phyloP scores from a whole-genome alignment of 2,113 vertebrate species.

The Micromys minutus region DNA sequence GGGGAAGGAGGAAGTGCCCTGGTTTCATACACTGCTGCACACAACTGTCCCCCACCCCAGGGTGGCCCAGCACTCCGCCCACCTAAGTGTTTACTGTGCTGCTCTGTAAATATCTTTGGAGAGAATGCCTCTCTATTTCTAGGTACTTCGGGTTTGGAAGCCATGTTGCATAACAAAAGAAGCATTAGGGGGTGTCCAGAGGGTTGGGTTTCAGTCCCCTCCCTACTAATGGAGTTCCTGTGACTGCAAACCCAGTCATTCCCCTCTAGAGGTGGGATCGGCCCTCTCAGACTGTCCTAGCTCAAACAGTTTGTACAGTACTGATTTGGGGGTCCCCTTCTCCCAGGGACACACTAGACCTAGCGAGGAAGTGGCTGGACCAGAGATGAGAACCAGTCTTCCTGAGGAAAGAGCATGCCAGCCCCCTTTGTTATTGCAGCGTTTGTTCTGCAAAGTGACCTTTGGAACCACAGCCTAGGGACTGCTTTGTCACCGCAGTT shows the following conservation, averaged over 20 bases:
- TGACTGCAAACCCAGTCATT: background rate
- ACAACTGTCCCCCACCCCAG: background rate
- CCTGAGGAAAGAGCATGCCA: background rate
- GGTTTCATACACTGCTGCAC: background rate
- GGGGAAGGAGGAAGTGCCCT: background rate
- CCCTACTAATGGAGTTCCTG: background rate
- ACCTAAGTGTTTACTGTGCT: background rate
- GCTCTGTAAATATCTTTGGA: background rate
- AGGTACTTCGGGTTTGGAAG: background rate
- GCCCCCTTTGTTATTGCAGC: background rate
- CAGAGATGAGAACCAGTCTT: background rate
- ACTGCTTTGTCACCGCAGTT: background rate
- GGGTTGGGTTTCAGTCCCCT: background rate
- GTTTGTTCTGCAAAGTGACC: constrained; percentile 26
- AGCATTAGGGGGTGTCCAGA: background rate
- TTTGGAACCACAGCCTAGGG: constrained; percentile 14
- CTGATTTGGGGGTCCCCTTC: background rate
- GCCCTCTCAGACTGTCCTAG: background rate
- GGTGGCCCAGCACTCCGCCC: too few species aligned
- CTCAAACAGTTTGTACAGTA: background rate
- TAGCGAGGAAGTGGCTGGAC: background rate
- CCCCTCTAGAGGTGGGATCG: background rate
- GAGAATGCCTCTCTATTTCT: background rate
- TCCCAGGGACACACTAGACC: background rate
- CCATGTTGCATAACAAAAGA: background rate